These are phyloP conservation scores for Lysiphlebus fabarum DNA, from an alignment of 1,140 invertebrate genomes.

Conservation along the genomic window DNA sequence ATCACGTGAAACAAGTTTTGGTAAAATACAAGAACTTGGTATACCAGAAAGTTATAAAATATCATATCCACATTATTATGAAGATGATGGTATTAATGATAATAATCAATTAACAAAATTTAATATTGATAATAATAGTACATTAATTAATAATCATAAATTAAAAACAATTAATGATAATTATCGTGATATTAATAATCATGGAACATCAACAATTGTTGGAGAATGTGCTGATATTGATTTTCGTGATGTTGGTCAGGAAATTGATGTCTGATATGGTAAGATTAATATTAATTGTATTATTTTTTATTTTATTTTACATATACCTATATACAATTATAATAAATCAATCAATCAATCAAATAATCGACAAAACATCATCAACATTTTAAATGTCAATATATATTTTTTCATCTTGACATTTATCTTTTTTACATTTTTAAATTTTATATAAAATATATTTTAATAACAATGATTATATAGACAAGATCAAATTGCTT, in stretches of 20 bases:
- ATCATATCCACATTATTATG: conserved; percentile 51
- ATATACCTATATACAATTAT: no score
- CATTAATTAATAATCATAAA: conserved; percentile 6
- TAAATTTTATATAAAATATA: no score
- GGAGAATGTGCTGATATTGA: conserved; percentile 72
- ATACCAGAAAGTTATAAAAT: conserved; percentile 49
- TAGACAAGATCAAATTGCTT: no score
- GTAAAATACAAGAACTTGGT: conserved; percentile 45
- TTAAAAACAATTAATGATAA: background rate
- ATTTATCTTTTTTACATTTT: no score
- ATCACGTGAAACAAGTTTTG: conserved; percentile 41
- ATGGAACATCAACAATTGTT: conserved; percentile 16
- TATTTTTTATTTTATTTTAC: no score
- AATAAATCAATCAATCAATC: no score
- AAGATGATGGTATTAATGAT: conserved; percentile 45
- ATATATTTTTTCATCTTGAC: no score
- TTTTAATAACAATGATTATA: no score
- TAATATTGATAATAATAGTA: conserved; percentile 7
- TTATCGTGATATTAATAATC: conserved; percentile 28
- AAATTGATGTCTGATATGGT: conserved; percentile 70
- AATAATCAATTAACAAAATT: conserved; percentile 25
- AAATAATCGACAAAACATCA: no score
- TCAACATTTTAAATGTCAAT: no score
- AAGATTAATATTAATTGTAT: conserved; percentile 23
- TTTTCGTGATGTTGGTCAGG: conserved; percentile 72